A percentile compares a stretch with the other conserved stretches of the same genome.
Conservation (phyloP, 2,113 vertebrate genomes). For the Perca schrenkii region DNA sequence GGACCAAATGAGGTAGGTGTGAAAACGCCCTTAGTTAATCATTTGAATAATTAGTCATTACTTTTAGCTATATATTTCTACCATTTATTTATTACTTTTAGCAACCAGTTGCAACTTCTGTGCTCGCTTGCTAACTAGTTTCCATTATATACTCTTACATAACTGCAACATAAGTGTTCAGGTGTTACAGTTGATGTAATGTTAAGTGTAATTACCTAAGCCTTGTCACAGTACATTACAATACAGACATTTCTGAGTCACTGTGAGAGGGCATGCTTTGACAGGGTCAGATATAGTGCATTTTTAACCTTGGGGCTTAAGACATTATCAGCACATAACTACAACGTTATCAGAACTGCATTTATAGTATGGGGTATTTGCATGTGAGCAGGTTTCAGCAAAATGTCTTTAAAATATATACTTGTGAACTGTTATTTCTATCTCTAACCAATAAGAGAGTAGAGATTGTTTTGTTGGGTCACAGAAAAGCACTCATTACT, state of each 20-base stretch:
- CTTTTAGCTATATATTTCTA: too few species aligned
- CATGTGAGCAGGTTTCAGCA: background rate
- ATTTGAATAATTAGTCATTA: too few species aligned
- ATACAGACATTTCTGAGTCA: slow-evolving; percentile 25
- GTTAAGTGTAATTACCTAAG: slow-evolving; percentile 4
- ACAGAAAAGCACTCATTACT: background rate
- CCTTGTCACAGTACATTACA: slow-evolving; percentile 19
- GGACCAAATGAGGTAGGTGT: too few species aligned
- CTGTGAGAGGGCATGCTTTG: background rate
- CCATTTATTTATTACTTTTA: too few species aligned
- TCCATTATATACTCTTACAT: too few species aligned
- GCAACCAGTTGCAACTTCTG: too few species aligned
- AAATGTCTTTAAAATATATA: background rate
- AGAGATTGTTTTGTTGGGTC: background rate
- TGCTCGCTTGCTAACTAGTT: too few species aligned
- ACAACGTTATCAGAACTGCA: background rate
- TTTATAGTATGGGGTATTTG: background rate
- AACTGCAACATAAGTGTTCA: too few species aligned
- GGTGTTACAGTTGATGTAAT: too few species aligned
- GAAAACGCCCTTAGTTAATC: too few species aligned
- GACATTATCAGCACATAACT: background rate
- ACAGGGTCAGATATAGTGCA: background rate
- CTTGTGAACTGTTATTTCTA: background rate
- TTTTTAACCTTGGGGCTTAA: slow-evolving; percentile 15
- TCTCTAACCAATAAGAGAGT: background rate